These are phyloP conservation scores for Lepidochitona cinerea DNA, from an alignment of 2,888 invertebrate genomes.

Conservation along the genomic window DNA sequence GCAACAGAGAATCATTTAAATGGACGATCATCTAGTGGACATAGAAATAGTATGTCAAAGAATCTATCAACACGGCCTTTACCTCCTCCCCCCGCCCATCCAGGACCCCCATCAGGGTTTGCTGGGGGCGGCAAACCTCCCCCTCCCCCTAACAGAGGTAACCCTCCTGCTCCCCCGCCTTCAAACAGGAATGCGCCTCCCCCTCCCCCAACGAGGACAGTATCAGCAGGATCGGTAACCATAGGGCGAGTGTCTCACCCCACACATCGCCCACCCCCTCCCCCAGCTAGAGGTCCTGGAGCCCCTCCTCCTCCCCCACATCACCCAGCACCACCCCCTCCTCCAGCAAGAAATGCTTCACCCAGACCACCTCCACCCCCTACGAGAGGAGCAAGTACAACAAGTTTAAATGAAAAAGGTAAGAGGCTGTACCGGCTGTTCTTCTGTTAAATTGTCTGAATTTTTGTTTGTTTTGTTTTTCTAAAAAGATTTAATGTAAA, in stretches of 20 bases:
- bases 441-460: too few relatives aligned
- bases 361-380: neutral
- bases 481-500: too few relatives aligned
- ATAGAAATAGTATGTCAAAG: neutral
- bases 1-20: neutral
- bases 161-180: neutral
- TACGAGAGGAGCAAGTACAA: neutral
- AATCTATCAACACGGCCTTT: neutral
- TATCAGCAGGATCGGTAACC: neutral
- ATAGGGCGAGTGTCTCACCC: neutral
- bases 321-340: neutral
- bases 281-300: neutral
- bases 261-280: neutral
- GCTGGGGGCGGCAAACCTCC: neutral
- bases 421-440: too few relatives aligned
- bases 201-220: neutral
- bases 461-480: too few relatives aligned
- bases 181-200: neutral
- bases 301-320: neutral
- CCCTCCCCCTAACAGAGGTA: neutral
- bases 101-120: neutral
- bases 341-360: neutral
- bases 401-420: neutral
- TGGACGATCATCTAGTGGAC: neutral
- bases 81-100: neutral